Conservation (phyloP, 2,797 vertebrate genomes). For the Enteromius thamalakanensis region DNA sequence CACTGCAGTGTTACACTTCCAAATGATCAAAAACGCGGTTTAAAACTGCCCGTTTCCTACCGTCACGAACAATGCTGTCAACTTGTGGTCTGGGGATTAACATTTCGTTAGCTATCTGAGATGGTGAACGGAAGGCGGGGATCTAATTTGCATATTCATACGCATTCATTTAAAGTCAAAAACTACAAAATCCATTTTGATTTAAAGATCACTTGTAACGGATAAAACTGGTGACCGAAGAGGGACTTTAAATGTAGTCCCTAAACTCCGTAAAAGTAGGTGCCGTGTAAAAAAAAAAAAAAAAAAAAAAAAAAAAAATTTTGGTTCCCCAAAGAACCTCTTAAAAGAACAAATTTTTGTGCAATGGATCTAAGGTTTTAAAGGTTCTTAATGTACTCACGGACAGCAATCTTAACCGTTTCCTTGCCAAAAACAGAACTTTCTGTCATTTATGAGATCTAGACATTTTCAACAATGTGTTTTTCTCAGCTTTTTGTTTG, state of each 20-base stretch:
- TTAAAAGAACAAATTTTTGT: background rate
- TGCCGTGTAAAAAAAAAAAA: background rate
- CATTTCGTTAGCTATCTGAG: too few relatives aligned
- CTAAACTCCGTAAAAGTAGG: background rate
- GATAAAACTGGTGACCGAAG: background rate
- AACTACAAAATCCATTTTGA: background rate
- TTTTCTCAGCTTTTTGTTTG: background rate
- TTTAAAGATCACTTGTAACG: background rate
- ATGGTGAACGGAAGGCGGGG: background rate
- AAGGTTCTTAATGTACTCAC: background rate
- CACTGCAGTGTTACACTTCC: background rate
- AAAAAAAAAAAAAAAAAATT: too few relatives aligned
- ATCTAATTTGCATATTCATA: background rate
- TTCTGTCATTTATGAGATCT: background rate
- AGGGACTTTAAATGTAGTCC: background rate
- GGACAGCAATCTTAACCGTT: background rate
- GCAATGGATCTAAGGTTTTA: background rate
- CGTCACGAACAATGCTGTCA: too few relatives aligned
- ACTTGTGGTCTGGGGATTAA: background rate
- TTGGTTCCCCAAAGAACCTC: background rate
- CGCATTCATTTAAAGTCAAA: background rate
- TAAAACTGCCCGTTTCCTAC: background rate
- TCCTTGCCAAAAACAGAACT: background rate
- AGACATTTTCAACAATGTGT: background rate
- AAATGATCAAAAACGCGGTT: background rate